phyloP scores from a whole-genome alignment of 2,888 invertebrate genomes.

The Pyrrhia umbra region DNA sequence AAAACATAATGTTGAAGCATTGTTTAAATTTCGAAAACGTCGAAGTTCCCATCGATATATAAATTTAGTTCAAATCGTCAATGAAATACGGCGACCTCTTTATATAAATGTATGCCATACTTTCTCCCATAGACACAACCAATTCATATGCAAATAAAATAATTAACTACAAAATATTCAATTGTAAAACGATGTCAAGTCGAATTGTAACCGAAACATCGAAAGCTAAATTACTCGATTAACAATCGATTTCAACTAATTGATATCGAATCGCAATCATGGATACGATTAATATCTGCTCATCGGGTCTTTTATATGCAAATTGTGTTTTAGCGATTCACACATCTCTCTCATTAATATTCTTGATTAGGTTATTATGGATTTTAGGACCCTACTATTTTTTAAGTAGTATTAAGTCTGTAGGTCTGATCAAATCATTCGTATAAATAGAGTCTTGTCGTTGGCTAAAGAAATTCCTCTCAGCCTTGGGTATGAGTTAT shows the following conservation, averaged over 20 bases:
- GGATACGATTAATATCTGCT: constrained; percentile 35
- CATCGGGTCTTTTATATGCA: constrained; percentile 42
- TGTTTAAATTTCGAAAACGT: neutral
- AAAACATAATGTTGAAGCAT: neutral
- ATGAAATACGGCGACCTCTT: neutral
- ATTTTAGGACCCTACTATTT: constrained; percentile 37
- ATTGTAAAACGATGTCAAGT: constrained; percentile 36
- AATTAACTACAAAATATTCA: constrained; percentile 22
- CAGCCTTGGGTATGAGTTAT: constrained; percentile 37
- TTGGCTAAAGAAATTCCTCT: constrained; percentile 35
- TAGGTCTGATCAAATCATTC: constrained; percentile 56
- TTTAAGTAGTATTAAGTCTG: constrained; percentile 58
- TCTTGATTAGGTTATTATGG: constrained; percentile 38
- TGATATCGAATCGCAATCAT: constrained; percentile 45
- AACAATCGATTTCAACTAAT: constrained; percentile 42
- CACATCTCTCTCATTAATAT: constrained; percentile 39
- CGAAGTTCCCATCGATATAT: neutral
- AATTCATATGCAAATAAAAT: constrained; percentile 47
- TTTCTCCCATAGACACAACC: constrained; percentile 23
- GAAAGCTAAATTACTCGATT: constrained; percentile 43
- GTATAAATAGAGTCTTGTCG: constrained; percentile 20
- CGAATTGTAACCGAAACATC: constrained; percentile 24
- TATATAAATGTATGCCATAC: constrained; percentile 11
- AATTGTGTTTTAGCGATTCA: constrained; percentile 52
- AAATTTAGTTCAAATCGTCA: neutral